Conservation (phyloP, 2,113 vertebrate genomes). For the Garra rufa region DNA sequence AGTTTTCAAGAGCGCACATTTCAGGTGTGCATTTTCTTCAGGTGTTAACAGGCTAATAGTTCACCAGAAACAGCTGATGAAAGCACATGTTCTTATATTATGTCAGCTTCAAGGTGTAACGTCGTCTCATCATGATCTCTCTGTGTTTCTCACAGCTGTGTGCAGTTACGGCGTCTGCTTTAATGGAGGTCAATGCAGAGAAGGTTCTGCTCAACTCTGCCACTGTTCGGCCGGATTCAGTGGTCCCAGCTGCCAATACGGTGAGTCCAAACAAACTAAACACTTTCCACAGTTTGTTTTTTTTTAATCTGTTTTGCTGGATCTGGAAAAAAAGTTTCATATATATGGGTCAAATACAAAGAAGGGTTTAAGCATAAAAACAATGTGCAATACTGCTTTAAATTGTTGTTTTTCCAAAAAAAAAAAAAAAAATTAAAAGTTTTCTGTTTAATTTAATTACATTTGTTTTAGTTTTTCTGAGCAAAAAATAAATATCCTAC, state of each 20-base stretch:
- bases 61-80: constrained; percentile 36
- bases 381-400: too few relatives aligned
- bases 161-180: constrained; percentile 78
- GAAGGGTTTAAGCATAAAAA: too few relatives aligned
- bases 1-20: constrained; percentile 35
- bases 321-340: too few relatives aligned
- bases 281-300: too few relatives aligned
- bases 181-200: constrained; percentile 77
- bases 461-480: too few relatives aligned
- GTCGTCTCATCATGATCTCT: not conserved
- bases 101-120: not conserved
- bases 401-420: too few relatives aligned
- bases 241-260: constrained; percentile 84
- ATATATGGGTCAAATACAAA: too few relatives aligned
- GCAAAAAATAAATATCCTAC: too few relatives aligned
- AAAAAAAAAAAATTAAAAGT: too few relatives aligned
- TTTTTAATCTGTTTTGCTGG: too few relatives aligned
- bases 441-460: too few relatives aligned
- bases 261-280: constrained; percentile 69
- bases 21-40: constrained; percentile 50
- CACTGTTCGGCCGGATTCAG: constrained; percentile 82
- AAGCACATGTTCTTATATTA: not conserved
- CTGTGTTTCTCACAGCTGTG: constrained; percentile 68
- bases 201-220: constrained; percentile 76
- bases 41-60: constrained; percentile 55